Conservation (phyloP, 2,888 invertebrate genomes). For the Sycophila texana region DNA sequence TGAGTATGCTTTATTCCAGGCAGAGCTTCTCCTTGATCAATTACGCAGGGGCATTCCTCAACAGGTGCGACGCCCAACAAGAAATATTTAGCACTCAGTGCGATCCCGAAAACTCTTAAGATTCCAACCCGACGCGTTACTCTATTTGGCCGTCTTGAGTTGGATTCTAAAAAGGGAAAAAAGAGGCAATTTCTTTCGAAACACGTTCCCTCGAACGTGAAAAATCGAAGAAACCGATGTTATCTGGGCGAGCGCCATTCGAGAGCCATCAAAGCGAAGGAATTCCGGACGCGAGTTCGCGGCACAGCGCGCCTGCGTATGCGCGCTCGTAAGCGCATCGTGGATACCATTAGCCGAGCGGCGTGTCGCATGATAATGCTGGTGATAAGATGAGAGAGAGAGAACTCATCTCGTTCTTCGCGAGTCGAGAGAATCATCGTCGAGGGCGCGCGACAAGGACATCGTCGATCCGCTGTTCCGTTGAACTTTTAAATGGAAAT, state of each 20-base stretch:
- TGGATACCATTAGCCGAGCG: constrained; percentile 43
- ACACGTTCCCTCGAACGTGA: constrained; percentile 17
- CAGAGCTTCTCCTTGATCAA: too few species aligned
- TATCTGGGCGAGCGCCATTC: constrained; percentile 25
- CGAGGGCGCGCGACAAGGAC: neutral
- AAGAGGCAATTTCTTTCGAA: constrained; percentile 18
- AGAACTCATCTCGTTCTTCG: neutral
- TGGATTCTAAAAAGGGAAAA: neutral
- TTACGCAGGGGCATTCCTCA: too few species aligned
- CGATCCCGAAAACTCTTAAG: too few species aligned
- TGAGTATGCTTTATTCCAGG: too few species aligned
- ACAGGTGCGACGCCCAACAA: too few species aligned
- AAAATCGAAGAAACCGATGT: constrained; percentile 33
- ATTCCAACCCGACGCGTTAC: too few species aligned
- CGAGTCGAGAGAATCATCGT: constrained; percentile 26
- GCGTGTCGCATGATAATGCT: constrained; percentile 44
- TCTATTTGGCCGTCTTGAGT: neutral
- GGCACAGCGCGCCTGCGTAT: neutral
- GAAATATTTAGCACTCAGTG: too few species aligned
- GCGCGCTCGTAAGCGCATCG: constrained; percentile 10
- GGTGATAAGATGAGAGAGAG: constrained; percentile 25
- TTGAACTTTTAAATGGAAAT: constrained; percentile 14
- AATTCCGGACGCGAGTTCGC: constrained; percentile 19
- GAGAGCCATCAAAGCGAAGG: constrained; percentile 28
- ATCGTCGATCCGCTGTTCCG: neutral